Evolutionary conservation across 2,888 invertebrate species (phyloP).

Genomic region (Meiosimyza decipiens): DNA sequence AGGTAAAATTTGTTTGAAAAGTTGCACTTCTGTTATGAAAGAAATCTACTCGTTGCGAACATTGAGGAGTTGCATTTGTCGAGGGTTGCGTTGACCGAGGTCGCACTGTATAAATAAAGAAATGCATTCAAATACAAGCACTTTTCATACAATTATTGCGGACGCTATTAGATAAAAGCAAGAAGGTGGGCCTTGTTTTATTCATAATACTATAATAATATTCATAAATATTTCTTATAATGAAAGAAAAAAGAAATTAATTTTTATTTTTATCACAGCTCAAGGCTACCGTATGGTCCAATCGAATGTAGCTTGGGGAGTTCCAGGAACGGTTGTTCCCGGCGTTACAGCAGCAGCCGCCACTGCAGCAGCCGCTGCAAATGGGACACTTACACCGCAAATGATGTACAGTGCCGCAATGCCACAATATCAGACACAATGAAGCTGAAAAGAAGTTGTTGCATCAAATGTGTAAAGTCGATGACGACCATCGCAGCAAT

Average conservation of each 20-base stretch:
- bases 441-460: conserved; percentile 66
- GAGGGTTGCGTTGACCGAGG: too few species aligned
- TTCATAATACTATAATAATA: too few species aligned
- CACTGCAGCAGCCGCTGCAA: conserved; percentile 68
- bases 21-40: too few species aligned
- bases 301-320: conserved; percentile 69
- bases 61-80: too few species aligned
- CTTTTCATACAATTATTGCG: too few species aligned
- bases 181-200: not conserved
- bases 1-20: too few species aligned
- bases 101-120: too few species aligned
- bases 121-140: too few species aligned
- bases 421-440: conserved; percentile 89
- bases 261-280: conserved; percentile 46
- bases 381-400: conserved; percentile 72
- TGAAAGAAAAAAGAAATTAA: not conserved
- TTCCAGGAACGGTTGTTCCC: conserved; percentile 69
- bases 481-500: conserved; percentile 30
- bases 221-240: not conserved
- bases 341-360: conserved; percentile 68
- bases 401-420: conserved; percentile 78
- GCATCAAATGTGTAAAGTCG: conserved; percentile 42
- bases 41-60: too few species aligned
- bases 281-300: conserved; percentile 74
- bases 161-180: too few species aligned